Evolutionary conservation across 2,113 vertebrate genomes (phyloP).

Genomic region (Phaethornis superciliosus): DNA sequence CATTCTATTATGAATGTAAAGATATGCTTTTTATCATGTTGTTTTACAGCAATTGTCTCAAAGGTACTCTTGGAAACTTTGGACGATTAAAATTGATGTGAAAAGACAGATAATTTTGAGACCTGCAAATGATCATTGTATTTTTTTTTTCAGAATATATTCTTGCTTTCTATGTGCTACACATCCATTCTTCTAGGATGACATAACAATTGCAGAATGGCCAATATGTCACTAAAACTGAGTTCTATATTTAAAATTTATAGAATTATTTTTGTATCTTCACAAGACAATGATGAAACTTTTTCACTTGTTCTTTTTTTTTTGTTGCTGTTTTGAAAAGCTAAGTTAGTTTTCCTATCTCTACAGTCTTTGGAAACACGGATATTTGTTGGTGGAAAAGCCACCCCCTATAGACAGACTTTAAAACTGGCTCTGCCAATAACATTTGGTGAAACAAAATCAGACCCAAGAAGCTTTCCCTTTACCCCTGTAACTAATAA

Average conservation of each 20-base stretch:
- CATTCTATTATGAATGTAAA: not conserved
- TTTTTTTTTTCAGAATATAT: not conserved
- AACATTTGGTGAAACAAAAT: not conserved
- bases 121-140: not conserved
- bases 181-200: not conserved
- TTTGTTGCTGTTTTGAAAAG: not conserved
- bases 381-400: not conserved
- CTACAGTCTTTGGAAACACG: not conserved
- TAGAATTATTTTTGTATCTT: not conserved
- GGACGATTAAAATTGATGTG: conserved; percentile 30
- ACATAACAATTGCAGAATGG: not conserved
- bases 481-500: not conserved
- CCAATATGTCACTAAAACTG: not conserved
- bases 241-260: not conserved
- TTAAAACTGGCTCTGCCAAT: not conserved
- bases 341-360: not conserved
- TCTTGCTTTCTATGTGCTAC: not conserved
- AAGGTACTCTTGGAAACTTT: not conserved
- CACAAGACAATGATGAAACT: not conserved
- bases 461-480: not conserved
- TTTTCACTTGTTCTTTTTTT: not conserved
- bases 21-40: not conserved
- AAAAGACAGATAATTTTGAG: conserved; percentile 44
- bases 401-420: not conserved
- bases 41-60: conserved; percentile 6